phyloP scores from a whole-genome alignment of 2,797 vertebrate genomes.

The Enteromius mattozi region DNA sequence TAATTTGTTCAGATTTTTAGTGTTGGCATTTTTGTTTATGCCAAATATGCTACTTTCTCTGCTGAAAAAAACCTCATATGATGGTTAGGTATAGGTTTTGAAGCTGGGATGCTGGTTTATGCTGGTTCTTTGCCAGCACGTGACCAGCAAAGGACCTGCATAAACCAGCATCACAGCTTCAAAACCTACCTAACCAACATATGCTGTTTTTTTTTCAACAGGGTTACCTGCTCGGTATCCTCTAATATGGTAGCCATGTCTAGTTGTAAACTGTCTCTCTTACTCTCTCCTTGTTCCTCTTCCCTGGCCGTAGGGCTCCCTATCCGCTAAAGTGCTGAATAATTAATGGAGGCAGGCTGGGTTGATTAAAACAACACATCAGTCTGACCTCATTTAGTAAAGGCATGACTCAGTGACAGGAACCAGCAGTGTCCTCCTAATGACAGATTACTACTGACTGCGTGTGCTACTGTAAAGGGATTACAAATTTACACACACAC shows the following conservation, averaged over 20 bases:
- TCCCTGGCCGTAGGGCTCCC: constrained; percentile 36
- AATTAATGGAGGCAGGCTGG: constrained; percentile 65
- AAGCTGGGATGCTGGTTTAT: no score
- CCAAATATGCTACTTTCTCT: no score
- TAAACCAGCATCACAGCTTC: no score
- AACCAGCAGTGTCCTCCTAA: constrained; percentile 56
- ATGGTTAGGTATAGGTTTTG: no score
- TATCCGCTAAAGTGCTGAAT: constrained; percentile 59
- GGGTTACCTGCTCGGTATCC: not conserved
- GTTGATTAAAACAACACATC: constrained; percentile 68
- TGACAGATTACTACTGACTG: constrained; percentile 55
- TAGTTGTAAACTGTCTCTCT: not conserved
- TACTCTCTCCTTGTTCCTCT: constrained; percentile 18
- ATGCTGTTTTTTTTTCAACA: no score
- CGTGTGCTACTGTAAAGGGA: constrained; percentile 19
- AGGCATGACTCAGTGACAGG: constrained; percentile 57
- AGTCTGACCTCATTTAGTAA: constrained; percentile 62
- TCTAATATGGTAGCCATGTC: not conserved
- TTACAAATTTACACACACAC: not conserved
- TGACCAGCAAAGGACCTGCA: no score
- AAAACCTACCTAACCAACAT: no score
- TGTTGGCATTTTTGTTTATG: not conserved
- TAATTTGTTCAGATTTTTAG: not conserved
- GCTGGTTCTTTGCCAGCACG: no score
- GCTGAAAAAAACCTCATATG: no score